Evolutionary conservation across 1,140 invertebrate genomes (phyloP), one percentile per base, ranked within the genome.

Genomic region (Heterodera carotae): DNA sequence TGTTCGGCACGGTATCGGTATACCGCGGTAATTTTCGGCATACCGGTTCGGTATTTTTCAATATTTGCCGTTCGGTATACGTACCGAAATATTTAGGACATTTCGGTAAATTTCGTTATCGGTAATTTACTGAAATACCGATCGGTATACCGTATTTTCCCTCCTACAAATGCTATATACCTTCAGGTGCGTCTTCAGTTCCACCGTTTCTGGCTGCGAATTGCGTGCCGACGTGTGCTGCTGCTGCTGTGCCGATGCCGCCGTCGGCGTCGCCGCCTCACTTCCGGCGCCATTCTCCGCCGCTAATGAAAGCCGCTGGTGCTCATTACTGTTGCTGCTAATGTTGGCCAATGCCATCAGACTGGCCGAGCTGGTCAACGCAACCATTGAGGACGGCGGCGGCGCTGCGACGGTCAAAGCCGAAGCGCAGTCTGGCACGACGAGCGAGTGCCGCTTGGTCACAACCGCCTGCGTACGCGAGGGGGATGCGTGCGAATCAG

Each of bases 181-280:
- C 59, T 74, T 74, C 64, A 74, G 64, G 64, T 74, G 72, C 64
- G 43, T 74, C 39, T 74, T 74, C 64, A 74, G 64, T 36, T 74
- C 72, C 34, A 74, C 72, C 34, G 72, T 74, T 3, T 74, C 72
- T 22, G 53, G 59, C 33, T 27, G 33, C 27, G 2, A 27, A 31
- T 39, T 62, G n/a, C n/a, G n/a, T n/a, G n/a, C n/a, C n/a, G n/a
- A n/a, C 34, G 39, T 69, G 33, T 10, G 25, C 7, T 33, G 36
- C 10, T 34, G 29, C 33, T 69, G 33, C n/a, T 33, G 15, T n/a
- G 34, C 62, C 62, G 12, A 27, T 59, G 39, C n/a, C 29, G 27
- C 53, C 27, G 27, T 29, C 18, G 10, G 27, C 27, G 29, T 69
- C 33, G n/a, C n/a, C n/a, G n/a, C n/a, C n/a, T n/a, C n/a, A n/a